Evolutionary conservation across 2,797 vertebrate species (phyloP), one percentile per base, ranked within the genome.

Genomic region (Rallus crepitans): DNA sequence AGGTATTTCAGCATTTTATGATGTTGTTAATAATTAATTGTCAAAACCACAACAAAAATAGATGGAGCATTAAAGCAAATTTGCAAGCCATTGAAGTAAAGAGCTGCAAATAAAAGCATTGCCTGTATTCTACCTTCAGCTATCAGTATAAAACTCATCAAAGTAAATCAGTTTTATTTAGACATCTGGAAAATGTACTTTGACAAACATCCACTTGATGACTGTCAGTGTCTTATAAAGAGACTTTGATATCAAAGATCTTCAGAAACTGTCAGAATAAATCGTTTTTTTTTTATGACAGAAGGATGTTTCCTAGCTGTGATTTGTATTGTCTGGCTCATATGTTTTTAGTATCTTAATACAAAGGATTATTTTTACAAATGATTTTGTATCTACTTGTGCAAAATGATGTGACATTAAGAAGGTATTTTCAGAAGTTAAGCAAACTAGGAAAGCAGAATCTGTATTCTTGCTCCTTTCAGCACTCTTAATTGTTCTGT

Each of bases 161-260:
- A 97, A 97, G 96, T 86, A 94, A 96, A 97, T 66, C 90, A 89
- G 90, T 96, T 97, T 96, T 97, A 97, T 98, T 98, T 97, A 96
- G 96, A 98, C 97, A 95, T 97, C 97, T 97, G 93, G 96, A 97
- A 97, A 98, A 96, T 89, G 94, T 94, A 96, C 96, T 97, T 95
- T 95, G 96, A 97, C 95, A 97, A 97, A 97, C 95, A 98, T 96
- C 90, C 84, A 35, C 72, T 96, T 96, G 96, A 97, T 97, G 95
- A 96, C 92, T 97, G 95, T 96, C 97, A 97, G 87, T 92, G 73
- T 94, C 96, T 93, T 96, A 96, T 93, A 95, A 97, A 98, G 79
- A 97, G 83, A 95, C 94, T 97, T 97, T 94, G 94, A 96, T 97
- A 97, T 97, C 88, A 96, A 97, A 97, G 97, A 97, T 95, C 75